These are phyloP conservation scores for Cephus spinipes DNA, from an alignment of 2,888 invertebrate species.

Conservation along the genomic window DNA sequence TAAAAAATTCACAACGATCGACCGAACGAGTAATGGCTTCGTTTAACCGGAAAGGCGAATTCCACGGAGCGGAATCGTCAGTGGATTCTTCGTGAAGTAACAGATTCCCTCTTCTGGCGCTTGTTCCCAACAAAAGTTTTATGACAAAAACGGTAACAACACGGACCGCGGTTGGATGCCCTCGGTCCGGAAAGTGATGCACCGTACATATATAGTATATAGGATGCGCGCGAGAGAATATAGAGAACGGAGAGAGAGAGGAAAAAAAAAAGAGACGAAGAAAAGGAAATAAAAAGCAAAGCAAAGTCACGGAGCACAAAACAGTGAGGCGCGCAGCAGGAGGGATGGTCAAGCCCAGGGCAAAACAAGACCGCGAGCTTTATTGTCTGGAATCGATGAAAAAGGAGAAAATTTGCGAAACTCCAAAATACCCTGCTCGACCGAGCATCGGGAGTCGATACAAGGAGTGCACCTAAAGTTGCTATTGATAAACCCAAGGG, in stretches of 20 bases:
- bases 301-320: conserved; percentile 41
- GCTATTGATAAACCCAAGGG: neutral
- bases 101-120: neutral
- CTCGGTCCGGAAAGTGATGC: conserved; percentile 1
- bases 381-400: conserved; percentile 61
- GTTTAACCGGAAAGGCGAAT: neutral
- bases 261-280: conserved; percentile 11
- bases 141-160: conserved; percentile 16
- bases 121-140: neutral
- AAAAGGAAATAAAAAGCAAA: conserved; percentile 25
- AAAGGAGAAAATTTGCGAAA: conserved; percentile 45
- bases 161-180: conserved; percentile 19
- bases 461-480: neutral
- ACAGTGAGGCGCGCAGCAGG: conserved; percentile 49
- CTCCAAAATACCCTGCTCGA: neutral
- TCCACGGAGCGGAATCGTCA: neutral
- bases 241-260: conserved; percentile 11
- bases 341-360: conserved; percentile 49
- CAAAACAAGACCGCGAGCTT: conserved; percentile 57
- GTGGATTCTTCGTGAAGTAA: neutral
- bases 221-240: conserved; percentile 20
- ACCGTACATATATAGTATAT: neutral
- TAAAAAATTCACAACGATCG: neutral
- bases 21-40: neutral
- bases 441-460: neutral